Base-by-base conservation (phyloP, 2,888 invertebrate species). In the Glyphotaelius pellucidus region DNA sequence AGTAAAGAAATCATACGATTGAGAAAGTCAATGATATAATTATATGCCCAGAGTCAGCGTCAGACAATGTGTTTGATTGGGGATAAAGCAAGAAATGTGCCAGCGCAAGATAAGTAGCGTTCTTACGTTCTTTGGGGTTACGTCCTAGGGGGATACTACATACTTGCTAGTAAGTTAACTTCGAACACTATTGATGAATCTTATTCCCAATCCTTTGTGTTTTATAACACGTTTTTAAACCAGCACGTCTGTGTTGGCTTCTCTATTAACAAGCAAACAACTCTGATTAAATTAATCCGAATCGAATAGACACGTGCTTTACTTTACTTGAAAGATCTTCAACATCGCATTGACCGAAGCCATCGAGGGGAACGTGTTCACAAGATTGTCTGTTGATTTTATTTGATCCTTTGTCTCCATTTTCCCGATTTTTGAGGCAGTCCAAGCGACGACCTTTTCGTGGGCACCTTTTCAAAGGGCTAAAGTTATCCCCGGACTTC, bases 341-440 rank as follows among this genome's bases (percentile, higher is more conserved):
- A 35, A 35, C 25, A 32, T 83, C 83, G 32, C 83, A 83, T 83
- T 83, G 83, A 11, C 32, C 83, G 83, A 83, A 83, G 19, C 32
- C 35, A 83, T 83, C 12, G 19, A 32, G 25, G 32, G 32, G 35
- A 83, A 83, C 9, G 35, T 83, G 31, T 83, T 83, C 35, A 83
- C 83, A 35, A 35, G 35, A 35, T 35, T 19, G 14, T 83, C 83
- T 32, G 83, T 19, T 25, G 25, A 32, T 83, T 83, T 83, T 83
- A 83, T 35, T n/a, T 35, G 35, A 14, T 83, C 83, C 7, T 83
- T 83, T 83, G 83, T 83, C 83, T 32, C 67, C 9, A 25, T 67
- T 67, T 67, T 52, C 52, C 25, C 83, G 12, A 30, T 81, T 81
- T 81, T 32, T 19, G 32, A 83, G 81, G 32, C 81, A 14, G 32